Conservation (phyloP, 1,140 invertebrate genomes). For the Oscheius sp. region DNA sequence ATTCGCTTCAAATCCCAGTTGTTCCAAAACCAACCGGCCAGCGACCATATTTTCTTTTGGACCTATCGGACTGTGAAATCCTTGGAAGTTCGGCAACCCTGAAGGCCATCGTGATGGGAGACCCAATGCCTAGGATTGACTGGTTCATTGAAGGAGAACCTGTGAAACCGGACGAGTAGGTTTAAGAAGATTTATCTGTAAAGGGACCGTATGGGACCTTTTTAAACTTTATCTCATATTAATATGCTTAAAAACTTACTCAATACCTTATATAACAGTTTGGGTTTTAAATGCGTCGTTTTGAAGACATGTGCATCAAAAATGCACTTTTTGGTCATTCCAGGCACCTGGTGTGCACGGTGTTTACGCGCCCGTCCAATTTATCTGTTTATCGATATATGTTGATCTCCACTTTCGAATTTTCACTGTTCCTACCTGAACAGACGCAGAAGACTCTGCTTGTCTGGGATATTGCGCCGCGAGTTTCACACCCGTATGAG, state of each 20-base stretch:
- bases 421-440: no score
- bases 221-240: background rate
- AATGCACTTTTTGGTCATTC: background rate
- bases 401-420: background rate
- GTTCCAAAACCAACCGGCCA: constrained; percentile 1
- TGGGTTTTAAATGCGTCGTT: background rate
- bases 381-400: constrained; percentile 29
- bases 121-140: constrained; percentile 28
- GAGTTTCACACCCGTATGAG: no score
- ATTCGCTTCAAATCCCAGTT: no score
- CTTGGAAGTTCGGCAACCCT: constrained; percentile 17
- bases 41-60: constrained; percentile 19
- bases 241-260: background rate
- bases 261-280: background rate
- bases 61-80: constrained; percentile 13
- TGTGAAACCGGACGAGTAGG: constrained; percentile 13
- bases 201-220: no score
- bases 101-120: constrained; percentile 37
- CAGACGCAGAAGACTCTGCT: no score
- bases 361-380: no score
- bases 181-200: no score
- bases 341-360: no score
- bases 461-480: no score
- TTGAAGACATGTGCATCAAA: background rate
- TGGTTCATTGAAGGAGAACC: constrained; percentile 27